Evolutionary conservation across 2,797 vertebrate species (phyloP).

Genomic region (Sandelia bainsii): DNA sequence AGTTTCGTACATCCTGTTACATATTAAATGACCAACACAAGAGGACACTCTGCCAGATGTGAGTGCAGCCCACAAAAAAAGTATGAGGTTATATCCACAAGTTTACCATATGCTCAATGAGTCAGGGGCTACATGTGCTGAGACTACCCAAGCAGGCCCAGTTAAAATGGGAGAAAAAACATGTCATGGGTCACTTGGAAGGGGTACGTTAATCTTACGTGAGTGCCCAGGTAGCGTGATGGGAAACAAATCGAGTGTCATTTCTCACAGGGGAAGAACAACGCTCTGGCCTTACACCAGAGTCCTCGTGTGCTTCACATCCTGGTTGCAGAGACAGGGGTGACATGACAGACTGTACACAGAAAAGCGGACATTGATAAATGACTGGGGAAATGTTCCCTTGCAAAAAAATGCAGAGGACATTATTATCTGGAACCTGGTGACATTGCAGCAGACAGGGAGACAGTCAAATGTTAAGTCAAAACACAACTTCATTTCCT

Average conservation of each 20-base stretch:
- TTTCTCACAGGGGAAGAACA: slow-evolving; percentile 65
- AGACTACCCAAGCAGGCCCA: slow-evolving; percentile 36
- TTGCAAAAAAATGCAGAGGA: slow-evolving; percentile 49
- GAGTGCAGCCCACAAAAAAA: slow-evolving; percentile 19
- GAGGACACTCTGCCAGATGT: slow-evolving; percentile 34
- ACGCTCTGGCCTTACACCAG: slow-evolving; percentile 40
- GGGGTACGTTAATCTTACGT: slow-evolving; percentile 69
- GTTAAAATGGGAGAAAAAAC: slow-evolving; percentile 48
- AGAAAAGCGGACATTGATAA: slow-evolving; percentile 62
- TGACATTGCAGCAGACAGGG: slow-evolving; percentile 43
- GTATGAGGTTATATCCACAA: slow-evolving; percentile 39
- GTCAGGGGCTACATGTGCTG: slow-evolving; percentile 34
- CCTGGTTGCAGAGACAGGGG: slow-evolving; percentile 24
- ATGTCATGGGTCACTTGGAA: slow-evolving; percentile 69
- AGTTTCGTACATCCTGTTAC: slow-evolving; percentile 37
- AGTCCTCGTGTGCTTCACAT: slow-evolving; percentile 27
- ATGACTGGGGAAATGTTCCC: slow-evolving; percentile 55
- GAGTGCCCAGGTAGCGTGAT: slow-evolving; percentile 78
- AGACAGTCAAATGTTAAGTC: slow-evolving; percentile 19
- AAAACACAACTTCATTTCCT: slow-evolving; percentile 62
- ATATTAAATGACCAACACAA: slow-evolving; percentile 37
- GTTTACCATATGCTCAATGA: slow-evolving; percentile 35
- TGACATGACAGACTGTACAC: slow-evolving; percentile 55
- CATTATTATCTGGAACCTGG: slow-evolving; percentile 55
- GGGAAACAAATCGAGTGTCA: slow-evolving; percentile 82